Base-by-base conservation (phyloP, 2,888 invertebrate genomes). In the Seladonia tumulorum region DNA sequence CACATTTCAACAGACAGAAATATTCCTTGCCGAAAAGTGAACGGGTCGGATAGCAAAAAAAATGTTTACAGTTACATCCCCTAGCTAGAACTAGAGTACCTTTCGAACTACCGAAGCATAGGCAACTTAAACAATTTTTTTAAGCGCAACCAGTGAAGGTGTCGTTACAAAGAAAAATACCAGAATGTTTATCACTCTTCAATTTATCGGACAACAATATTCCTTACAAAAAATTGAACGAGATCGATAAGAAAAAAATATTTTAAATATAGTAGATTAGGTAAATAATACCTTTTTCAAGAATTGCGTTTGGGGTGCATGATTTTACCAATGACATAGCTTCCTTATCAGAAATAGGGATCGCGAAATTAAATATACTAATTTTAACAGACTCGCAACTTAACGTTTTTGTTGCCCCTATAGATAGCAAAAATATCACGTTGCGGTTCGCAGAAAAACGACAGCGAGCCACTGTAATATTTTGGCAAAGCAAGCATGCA, bases 401-500 rank as follows among this genome's bases (percentile, higher is more conserved):
- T 22, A 22, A 8, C 35, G 35, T 35, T 53, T 7, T 22, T 8
- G 5, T 53, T 22, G 35, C 4, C 35, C 22, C 22, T 22, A 5
- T 16, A 18, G 53, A 53, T 7, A 53, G 7, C 53, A 22, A 53
- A 60, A 60, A 60, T 4, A 35, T 63, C 63, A 14, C 14, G 5
- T 29, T 63, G 14, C 29, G 25, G 4, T 63, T 63, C 29, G 29
- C 63, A 4, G 29, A 29, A 53, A 35, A 29, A n/a, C 25, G 35
- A 22, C 22, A 53, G 42, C 42, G 42, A 42, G 22, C 25, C 39
- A 63, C 47, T 45, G 60, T 18, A 25, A 53, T 42, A 53, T 49
- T 82, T 82, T 45, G 66, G 73, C 81, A 82, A 22, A 82, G 79
- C 16, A 57, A 57, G 22, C 10, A n/a, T 53, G 5, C 29, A 71